Evolutionary conservation across 2,888 invertebrate species (phyloP), one percentile per base, ranked within the genome.

Genomic region (Phaonia tiefii): DNA sequence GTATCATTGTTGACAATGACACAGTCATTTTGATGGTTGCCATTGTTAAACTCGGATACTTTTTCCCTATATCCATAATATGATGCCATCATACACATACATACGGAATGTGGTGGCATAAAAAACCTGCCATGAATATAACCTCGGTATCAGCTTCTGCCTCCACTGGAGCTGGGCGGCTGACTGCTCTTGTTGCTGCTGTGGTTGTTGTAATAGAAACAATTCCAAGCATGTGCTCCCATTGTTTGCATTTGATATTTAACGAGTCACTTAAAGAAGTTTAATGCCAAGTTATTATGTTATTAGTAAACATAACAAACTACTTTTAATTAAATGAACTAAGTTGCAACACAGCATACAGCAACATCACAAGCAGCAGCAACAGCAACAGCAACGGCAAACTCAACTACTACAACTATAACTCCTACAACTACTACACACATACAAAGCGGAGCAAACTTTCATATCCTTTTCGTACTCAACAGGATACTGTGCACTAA

Each of bases 241-340:
- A 81, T 78, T 78, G 81, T 78, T 81, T 81, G 81, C 75, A 22
- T 81, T 81, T 81, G 78, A 75, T 81, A 78, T 81, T 81, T 81
- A 81, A 81, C 81, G 78, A 81, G 81, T 81, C 81, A 81, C 81
- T 81, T 78, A 81, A 78, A 81, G 81, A 81, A 81, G 78, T 81
- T 81, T 81, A 81, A 81, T 81, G 81, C 78, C 81, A 81, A 81
- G 81, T 81, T 81, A 81, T 81, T 81, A 81, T 81, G 78, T 81
- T 81, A 81, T 81, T 81, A 81, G 78, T 65, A 81, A 81, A 81
- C 81, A 81, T 75, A 78, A 78, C 81, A 81, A 81, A 81, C 81
- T 78, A 81, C 78, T 81, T 81, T 81, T 81, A 81, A 81, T 81
- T 81, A 81, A 81, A 81, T 81, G 78, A 81, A 81, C 81, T 81